phyloP scores from a whole-genome alignment of 2,113 vertebrate species.

The Tamias sibiricus region DNA sequence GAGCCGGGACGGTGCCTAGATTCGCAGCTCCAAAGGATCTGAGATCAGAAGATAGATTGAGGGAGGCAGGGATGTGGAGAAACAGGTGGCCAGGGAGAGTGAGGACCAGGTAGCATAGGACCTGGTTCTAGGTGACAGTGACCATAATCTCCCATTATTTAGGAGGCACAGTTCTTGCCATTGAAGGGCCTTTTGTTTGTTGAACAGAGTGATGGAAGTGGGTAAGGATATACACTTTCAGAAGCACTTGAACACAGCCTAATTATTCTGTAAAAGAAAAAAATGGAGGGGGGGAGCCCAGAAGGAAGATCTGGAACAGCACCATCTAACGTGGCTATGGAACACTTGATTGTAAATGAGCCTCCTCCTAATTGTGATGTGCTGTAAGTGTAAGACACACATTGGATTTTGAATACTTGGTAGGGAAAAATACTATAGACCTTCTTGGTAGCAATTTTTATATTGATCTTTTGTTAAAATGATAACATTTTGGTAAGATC shows the following conservation, averaged over 20 bases:
- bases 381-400: background rate
- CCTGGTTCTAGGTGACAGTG: background rate
- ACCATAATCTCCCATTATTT: background rate
- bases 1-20: background rate
- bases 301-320: background rate
- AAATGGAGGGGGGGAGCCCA: background rate
- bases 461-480: background rate
- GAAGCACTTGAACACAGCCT: slow-evolving; percentile 2
- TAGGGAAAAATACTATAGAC: background rate
- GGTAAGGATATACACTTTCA: background rate
- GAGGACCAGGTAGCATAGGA: background rate
- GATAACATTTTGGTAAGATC: background rate
- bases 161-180: background rate
- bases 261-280: background rate
- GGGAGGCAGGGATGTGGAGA: background rate
- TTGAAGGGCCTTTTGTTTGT: background rate
- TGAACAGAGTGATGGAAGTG: background rate
- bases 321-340: too few species aligned
- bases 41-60: background rate
- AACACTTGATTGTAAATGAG: background rate
- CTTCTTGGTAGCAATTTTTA: background rate
- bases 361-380: background rate
- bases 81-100: background rate
- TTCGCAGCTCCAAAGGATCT: background rate
- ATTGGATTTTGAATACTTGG: background rate